Percentiles rank a stretch among this genome's conserved stretches.
Conservation (phyloP, 2,888 invertebrate genomes). For the Cheilosia pagana region DNA sequence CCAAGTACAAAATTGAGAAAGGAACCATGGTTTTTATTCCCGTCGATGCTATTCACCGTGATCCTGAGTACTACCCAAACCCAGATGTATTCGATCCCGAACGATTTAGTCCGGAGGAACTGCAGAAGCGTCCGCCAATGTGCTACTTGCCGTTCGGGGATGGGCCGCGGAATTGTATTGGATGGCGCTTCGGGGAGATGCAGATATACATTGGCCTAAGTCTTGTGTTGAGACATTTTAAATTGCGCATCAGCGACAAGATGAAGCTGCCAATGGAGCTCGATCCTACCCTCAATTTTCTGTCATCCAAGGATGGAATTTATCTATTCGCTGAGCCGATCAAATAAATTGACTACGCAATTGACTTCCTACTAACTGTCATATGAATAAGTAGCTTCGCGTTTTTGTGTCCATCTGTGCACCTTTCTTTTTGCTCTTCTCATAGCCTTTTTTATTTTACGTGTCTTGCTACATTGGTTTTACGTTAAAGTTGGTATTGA, state of each 20-base stretch:
- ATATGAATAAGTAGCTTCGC: no score
- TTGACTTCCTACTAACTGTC: no score
- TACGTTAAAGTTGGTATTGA: no score
- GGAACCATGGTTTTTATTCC: constrained; percentile 84
- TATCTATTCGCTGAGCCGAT: neutral
- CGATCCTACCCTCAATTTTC: constrained; percentile 36
- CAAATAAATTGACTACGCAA: no score
- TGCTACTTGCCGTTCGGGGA: constrained; percentile 81
- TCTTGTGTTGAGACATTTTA: constrained; percentile 78
- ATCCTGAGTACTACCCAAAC: constrained; percentile 83
- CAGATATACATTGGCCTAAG: constrained; percentile 79
- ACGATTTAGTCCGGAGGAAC: constrained; percentile 81
- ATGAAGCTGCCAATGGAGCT: constrained; percentile 78
- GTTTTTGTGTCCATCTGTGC: no score
- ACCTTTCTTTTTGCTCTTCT: no score
- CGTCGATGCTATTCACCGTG: constrained; percentile 80
- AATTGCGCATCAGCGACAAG: constrained; percentile 76
- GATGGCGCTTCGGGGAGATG: constrained; percentile 81
- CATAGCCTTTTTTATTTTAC: no score
- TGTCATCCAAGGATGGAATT: constrained; percentile 16
- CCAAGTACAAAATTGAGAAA: constrained; percentile 84
- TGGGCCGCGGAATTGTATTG: constrained; percentile 82
- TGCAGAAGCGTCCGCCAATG: constrained; percentile 78
- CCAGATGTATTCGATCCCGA: constrained; percentile 84
- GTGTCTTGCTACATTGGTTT: no score